These are phyloP conservation scores for Porites rus DNA, from an alignment of 92 coral and sea anemone genomes.

Conservation along the genomic window DNA sequence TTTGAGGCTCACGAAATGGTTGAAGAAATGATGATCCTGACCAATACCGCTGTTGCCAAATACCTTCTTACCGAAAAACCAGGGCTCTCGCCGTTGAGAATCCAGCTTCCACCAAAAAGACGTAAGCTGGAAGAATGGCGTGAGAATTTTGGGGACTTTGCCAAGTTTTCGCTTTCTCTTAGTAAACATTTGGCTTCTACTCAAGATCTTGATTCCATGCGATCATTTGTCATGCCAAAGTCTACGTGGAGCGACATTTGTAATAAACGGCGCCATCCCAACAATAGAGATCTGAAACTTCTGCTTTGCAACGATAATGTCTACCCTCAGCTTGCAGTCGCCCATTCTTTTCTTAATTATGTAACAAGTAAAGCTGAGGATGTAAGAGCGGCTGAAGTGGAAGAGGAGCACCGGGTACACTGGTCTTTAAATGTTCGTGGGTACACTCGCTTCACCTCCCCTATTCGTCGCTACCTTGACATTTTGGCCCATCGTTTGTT, in stretches of 20 bases:
- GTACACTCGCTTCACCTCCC: slow-evolving; percentile 76
- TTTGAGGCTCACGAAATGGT: slow-evolving; percentile 75
- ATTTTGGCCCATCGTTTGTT: slow-evolving; percentile 67
- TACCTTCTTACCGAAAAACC: slow-evolving; percentile 20
- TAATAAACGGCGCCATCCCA: slow-evolving; percentile 5
- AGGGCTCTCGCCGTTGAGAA: slow-evolving; percentile 49
- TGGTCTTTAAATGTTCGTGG: slow-evolving; percentile 48
- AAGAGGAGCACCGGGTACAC: slow-evolving; percentile 20
- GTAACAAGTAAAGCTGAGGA: slow-evolving; percentile 41
- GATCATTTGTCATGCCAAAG: slow-evolving; percentile 21
- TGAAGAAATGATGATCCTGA: slow-evolving; percentile 69
- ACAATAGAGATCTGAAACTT: slow-evolving; percentile 18
- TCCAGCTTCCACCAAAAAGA: slow-evolving; percentile 64
- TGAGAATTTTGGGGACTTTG: slow-evolving; percentile 33
- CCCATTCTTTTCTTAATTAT: slow-evolving; percentile 24
- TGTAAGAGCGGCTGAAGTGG: slow-evolving; percentile 38
- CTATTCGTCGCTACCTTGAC: slow-evolving; percentile 76
- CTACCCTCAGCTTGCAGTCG: slow-evolving; percentile 44
- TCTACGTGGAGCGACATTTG: slow-evolving; percentile 51
- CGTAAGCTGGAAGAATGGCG: slow-evolving; percentile 56
- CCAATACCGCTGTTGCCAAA: slow-evolving; percentile 60
- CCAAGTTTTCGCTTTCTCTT: slow-evolving; percentile 42
- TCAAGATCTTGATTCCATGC: background rate
- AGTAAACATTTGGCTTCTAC: background rate
- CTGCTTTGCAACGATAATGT: slow-evolving; percentile 42